Evolutionary conservation across 1,140 invertebrate genomes (phyloP).

Genomic region (Bombus sibiricus): DNA sequence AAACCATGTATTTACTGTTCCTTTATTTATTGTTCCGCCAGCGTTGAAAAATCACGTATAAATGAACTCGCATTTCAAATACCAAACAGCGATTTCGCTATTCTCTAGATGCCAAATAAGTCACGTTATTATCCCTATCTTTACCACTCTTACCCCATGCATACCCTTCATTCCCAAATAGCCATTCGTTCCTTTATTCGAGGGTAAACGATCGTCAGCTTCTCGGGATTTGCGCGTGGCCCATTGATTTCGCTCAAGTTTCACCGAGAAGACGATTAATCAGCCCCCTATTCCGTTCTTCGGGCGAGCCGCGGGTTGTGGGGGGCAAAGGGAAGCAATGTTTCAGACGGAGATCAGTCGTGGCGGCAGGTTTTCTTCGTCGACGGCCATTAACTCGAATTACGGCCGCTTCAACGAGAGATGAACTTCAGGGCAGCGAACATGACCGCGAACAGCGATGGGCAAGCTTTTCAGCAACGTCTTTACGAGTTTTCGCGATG

Average conservation of each 20-base stretch:
- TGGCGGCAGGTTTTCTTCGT: conserved; percentile 57
- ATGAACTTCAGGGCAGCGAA: conserved; percentile 54
- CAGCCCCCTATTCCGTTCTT: background rate
- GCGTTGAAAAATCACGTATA: background rate
- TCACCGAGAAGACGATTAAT: conserved; percentile 50
- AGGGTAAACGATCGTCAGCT: conserved; percentile 38
- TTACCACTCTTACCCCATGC: background rate
- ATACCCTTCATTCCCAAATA: no score
- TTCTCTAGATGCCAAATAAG: background rate
- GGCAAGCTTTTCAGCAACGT: background rate
- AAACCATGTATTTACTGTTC: background rate
- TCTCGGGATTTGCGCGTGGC: conserved; percentile 32
- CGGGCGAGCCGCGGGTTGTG: background rate
- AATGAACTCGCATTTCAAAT: background rate
- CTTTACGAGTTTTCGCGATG: conserved; percentile 52
- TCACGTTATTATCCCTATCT: background rate
- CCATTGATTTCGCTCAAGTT: conserved; percentile 54
- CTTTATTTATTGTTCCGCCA: background rate
- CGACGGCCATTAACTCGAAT: conserved; percentile 69
- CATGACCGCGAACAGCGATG: conserved; percentile 41
- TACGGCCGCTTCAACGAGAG: conserved; percentile 64
- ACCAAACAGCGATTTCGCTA: background rate
- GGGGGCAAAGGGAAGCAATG: conserved; percentile 27
- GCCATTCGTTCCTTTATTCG: conserved; percentile 8
- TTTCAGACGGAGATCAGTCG: conserved; percentile 64